phyloP scores from a whole-genome alignment of 2,113 vertebrate species.

The Danionella cerebrum region DNA sequence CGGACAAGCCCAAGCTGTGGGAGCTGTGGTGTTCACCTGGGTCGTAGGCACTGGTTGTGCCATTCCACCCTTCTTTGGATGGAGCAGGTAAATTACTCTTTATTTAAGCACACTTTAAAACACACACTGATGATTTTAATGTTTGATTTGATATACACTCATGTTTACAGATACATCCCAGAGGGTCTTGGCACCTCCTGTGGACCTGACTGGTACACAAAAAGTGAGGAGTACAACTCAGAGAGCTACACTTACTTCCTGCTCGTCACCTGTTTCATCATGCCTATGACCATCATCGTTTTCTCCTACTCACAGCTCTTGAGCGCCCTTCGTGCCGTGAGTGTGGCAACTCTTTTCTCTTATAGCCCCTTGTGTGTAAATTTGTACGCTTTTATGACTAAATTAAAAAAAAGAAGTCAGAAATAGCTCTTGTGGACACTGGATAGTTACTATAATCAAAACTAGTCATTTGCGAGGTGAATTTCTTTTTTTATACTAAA shows the following conservation, averaged over 20 bases:
- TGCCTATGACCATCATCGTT: slow-evolving; percentile 67
- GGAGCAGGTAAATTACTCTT: slow-evolving; percentile 67
- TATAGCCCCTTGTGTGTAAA: background rate
- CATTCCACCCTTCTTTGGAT: slow-evolving; percentile 74
- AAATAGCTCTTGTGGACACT: no score
- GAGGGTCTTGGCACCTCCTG: slow-evolving; percentile 78
- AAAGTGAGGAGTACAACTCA: slow-evolving; percentile 64
- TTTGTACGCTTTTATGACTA: background rate
- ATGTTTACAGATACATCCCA: slow-evolving; percentile 53
- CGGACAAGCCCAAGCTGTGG: slow-evolving; percentile 56
- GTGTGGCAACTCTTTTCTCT: slow-evolving; percentile 25
- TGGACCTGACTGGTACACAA: slow-evolving; percentile 76
- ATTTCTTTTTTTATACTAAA: no score
- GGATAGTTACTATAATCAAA: no score
- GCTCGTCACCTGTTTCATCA: slow-evolving; percentile 71
- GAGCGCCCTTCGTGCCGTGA: slow-evolving; percentile 63
- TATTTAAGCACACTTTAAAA: background rate
- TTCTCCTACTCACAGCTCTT: slow-evolving; percentile 72
- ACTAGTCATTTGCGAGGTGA: no score
- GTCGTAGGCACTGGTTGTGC: slow-evolving; percentile 59
- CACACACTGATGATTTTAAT: background rate
- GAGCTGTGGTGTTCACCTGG: slow-evolving; percentile 68
- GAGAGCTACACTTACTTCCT: slow-evolving; percentile 72
- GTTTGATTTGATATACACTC: background rate
- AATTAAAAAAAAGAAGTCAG: no score